phyloP scores from a whole-genome alignment of 2,888 invertebrate species.

The Eupithecia abbreviata region DNA sequence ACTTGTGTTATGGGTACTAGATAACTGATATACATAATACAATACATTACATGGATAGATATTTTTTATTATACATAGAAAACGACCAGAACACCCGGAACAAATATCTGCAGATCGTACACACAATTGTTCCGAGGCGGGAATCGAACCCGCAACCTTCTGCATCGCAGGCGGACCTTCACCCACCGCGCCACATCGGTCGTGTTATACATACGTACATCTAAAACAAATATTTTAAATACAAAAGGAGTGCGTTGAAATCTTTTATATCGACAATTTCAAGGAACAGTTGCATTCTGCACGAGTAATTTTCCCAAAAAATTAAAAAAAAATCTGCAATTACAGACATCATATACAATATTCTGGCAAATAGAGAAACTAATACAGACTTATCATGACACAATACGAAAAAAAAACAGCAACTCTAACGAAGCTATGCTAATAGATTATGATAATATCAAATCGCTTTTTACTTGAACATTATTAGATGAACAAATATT shows the following conservation, averaged over 20 bases:
- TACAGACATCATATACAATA: background rate
- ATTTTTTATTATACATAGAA: too few relatives aligned
- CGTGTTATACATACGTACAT: background rate
- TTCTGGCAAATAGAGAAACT: background rate
- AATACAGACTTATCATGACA: background rate
- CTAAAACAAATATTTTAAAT: background rate
- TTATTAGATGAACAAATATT: slow-evolving; percentile 5
- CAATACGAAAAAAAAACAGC: background rate
- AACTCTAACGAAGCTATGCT: slow-evolving; percentile 1
- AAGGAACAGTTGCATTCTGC: background rate
- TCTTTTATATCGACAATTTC: background rate
- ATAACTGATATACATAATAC: too few relatives aligned
- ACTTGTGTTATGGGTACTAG: too few relatives aligned
- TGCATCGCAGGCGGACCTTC: too few relatives aligned
- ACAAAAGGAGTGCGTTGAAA: slow-evolving; percentile 2
- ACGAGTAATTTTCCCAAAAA: background rate
- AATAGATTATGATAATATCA: slow-evolving; percentile 8
- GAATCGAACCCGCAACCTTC: too few relatives aligned
- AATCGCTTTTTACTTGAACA: slow-evolving; percentile 8
- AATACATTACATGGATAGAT: too few relatives aligned
- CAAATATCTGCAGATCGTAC: too few relatives aligned
- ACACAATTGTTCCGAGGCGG: too few relatives aligned
- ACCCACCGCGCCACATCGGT: too few relatives aligned
- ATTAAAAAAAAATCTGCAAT: background rate
- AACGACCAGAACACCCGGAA: too few relatives aligned